Conservation (phyloP, 2,888 invertebrate genomes). For the Malacosoma neustria region DNA sequence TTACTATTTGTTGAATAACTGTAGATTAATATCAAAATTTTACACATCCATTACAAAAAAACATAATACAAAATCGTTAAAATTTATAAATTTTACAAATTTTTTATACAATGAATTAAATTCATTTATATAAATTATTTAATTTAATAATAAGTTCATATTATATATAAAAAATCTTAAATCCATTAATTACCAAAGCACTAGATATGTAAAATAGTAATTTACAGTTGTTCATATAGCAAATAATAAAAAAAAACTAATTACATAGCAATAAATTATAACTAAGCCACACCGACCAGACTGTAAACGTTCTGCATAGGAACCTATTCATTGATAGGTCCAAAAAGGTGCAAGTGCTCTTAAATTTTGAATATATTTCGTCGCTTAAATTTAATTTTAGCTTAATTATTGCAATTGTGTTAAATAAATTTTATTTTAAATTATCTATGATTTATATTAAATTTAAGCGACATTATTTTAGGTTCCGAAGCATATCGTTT, state of each 20-base stretch:
- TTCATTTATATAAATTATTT: too few relatives aligned
- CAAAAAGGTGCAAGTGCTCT: neutral
- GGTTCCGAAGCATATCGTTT: slow-evolving; percentile 37
- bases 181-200: slow-evolving; percentile 29
- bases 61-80: too few relatives aligned
- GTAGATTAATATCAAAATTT: too few relatives aligned
- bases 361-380: neutral
- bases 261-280: slow-evolving; percentile 35
- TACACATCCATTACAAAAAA: too few relatives aligned
- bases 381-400: neutral
- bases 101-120: too few relatives aligned
- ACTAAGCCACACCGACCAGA: slow-evolving; percentile 50
- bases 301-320: slow-evolving; percentile 38
- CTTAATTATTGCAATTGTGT: neutral
- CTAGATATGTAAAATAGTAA: slow-evolving; percentile 33
- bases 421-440: neutral
- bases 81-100: too few relatives aligned
- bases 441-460: neutral
- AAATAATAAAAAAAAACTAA: slow-evolving; percentile 25
- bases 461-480: slow-evolving; percentile 11
- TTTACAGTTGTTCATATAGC: slow-evolving; percentile 17
- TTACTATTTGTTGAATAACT: too few relatives aligned
- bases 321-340: slow-evolving; percentile 25
- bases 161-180: slow-evolving; percentile 2
- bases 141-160: too few relatives aligned